Evolutionary conservation across 2,797 vertebrate genomes (phyloP).

Genomic region (Ibycter americanus): DNA sequence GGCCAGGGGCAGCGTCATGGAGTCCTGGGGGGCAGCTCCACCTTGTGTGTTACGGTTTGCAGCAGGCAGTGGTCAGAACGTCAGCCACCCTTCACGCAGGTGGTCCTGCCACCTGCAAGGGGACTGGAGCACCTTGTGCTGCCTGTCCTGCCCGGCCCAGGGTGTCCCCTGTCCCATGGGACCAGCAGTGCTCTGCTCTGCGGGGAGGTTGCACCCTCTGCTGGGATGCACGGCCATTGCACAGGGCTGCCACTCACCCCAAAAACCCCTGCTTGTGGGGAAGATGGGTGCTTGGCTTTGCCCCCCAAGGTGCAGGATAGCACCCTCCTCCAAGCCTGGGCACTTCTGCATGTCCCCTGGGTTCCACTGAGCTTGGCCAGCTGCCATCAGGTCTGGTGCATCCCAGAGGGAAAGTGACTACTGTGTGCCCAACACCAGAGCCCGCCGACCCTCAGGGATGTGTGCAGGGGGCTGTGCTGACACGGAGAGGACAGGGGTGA

Average conservation of each 20-base stretch:
- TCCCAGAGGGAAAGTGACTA: neutral
- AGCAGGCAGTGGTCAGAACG: neutral
- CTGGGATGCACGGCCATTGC: neutral
- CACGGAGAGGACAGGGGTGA: neutral
- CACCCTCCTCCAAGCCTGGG: neutral
- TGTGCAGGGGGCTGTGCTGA: neutral
- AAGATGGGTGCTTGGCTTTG: neutral
- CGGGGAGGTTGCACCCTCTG: neutral
- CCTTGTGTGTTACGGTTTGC: rapidly evolving
- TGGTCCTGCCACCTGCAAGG: neutral
- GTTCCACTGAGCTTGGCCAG: neutral
- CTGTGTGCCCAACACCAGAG: rapidly evolving
- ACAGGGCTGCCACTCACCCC: neutral
- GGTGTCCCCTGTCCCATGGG: neutral
- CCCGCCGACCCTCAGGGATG: rapidly evolving
- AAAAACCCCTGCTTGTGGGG: neutral
- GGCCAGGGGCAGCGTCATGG: rapidly evolving
- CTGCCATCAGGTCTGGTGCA: neutral
- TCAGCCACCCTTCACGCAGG: neutral
- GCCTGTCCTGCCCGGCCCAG: neutral
- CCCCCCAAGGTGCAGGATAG: neutral
- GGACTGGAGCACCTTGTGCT: neutral
- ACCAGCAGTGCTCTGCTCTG: neutral
- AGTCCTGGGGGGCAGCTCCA: neutral
- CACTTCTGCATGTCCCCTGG: rapidly evolving